These are phyloP conservation scores for Varecia variegata DNA, from an alignment of 2,797 vertebrate species.

Conservation along the genomic window DNA sequence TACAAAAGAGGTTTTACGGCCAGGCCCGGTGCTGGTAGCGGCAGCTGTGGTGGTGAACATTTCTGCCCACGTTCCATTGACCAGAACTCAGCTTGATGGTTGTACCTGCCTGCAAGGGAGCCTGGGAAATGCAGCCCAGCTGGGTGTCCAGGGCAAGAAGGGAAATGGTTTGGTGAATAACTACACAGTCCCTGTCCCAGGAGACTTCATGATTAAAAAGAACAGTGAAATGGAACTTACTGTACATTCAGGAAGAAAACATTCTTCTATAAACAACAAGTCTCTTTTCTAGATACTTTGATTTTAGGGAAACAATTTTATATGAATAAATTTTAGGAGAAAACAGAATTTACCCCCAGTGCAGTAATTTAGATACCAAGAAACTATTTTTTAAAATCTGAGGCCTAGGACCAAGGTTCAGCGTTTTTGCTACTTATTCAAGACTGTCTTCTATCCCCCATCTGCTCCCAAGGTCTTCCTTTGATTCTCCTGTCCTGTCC, in stretches of 20 bases:
- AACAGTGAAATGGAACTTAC: neutral
- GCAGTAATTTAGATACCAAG: neutral
- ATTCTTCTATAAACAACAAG: neutral
- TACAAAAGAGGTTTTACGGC: too few relatives aligned
- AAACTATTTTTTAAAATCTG: neutral
- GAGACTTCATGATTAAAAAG: neutral
- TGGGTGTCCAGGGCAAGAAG: too few relatives aligned
- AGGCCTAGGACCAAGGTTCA: neutral
- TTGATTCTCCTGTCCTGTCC: neutral
- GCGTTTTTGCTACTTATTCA: neutral
- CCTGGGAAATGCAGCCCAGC: neutral
- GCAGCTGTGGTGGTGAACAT: neutral
- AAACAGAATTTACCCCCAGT: neutral
- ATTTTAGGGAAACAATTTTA: constrained; percentile 15
- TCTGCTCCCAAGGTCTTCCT: neutral
- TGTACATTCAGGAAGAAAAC: neutral
- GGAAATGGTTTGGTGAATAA: neutral
- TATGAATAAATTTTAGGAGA: neutral
- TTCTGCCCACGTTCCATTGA: neutral
- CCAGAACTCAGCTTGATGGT: neutral
- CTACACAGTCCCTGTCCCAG: neutral
- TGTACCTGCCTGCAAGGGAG: neutral
- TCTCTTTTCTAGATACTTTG: neutral
- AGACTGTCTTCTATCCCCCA: neutral
- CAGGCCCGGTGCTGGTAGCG: neutral